phyloP scores from a whole-genome alignment of 2,888 invertebrate species.

The Epistrophe grossulariae region DNA sequence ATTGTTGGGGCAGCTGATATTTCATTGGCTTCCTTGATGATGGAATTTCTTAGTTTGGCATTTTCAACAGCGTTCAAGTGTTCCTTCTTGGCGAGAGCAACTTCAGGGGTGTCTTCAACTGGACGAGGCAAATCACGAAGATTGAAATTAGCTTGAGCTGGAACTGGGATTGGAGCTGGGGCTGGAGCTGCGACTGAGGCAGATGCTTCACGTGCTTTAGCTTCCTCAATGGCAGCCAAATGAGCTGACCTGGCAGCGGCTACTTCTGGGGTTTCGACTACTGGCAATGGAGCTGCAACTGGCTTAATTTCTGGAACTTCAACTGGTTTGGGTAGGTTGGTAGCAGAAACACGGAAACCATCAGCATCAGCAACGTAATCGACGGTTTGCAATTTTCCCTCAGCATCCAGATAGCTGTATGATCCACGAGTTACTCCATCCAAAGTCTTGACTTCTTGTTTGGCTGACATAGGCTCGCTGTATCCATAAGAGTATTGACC shows the following conservation, averaged over 20 bases:
- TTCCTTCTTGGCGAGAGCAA: conserved; percentile 81
- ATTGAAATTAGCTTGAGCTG: conserved; percentile 14
- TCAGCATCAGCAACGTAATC: conserved; percentile 86
- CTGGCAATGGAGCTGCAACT: conserved; percentile 76
- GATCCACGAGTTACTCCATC: conserved; percentile 87
- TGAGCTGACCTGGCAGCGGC: conserved; percentile 79
- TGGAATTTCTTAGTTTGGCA: conserved; percentile 78
- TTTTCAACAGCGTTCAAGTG: conserved; percentile 80
- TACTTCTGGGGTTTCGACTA: conserved; percentile 79
- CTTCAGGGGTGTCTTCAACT: conserved; percentile 84
- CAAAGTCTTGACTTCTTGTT: conserved; percentile 85
- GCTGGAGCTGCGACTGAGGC: neutral
- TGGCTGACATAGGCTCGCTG: conserved; percentile 86
- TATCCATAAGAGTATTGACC: conserved; percentile 88
- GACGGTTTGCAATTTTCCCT: conserved; percentile 86
- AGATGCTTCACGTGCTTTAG: conserved; percentile 77
- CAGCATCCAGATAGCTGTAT: conserved; percentile 86
- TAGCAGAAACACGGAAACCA: conserved; percentile 87
- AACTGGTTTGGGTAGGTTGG: conserved; percentile 85
- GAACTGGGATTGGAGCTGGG: conserved; percentile 3
- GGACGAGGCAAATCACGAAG: conserved; percentile 76
- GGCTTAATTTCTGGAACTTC: conserved; percentile 77
- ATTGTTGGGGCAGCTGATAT: conserved; percentile 6
- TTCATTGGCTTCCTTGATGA: conserved; percentile 75
- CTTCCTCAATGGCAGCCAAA: conserved; percentile 79